Conservation (phyloP, 2,797 vertebrate species). For the Sebastes trivittatus region DNA sequence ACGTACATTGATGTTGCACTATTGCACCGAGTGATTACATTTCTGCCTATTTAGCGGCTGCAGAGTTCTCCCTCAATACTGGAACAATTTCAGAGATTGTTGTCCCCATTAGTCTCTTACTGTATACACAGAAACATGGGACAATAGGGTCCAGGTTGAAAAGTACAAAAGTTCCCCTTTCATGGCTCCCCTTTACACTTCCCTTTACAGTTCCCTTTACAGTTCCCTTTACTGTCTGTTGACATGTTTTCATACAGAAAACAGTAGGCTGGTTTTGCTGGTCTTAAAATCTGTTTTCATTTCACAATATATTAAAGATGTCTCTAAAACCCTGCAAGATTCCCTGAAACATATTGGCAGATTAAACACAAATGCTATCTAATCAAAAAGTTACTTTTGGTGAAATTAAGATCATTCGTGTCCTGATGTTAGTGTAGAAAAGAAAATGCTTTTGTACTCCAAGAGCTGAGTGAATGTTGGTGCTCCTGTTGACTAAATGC, state of each 20-base stretch:
- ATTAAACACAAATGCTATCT: background rate
- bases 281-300: background rate
- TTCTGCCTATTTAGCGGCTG: background rate
- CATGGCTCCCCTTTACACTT: background rate
- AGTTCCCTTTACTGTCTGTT: background rate
- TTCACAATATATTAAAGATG: background rate
- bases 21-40: background rate
- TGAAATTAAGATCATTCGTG: background rate
- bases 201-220: too few relatives aligned
- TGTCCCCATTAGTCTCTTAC: background rate
- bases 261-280: too few relatives aligned
- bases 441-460: background rate
- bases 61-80: background rate
- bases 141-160: background rate
- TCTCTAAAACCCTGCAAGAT: background rate
- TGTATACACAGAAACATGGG: too few relatives aligned
- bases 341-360: background rate
- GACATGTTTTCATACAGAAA: background rate
- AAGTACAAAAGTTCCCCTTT: background rate
- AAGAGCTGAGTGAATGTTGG: slow-evolving; percentile 1
- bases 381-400: background rate
- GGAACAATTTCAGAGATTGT: background rate
- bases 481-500: background rate
- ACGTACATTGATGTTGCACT: background rate
- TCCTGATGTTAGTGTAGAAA: slow-evolving; percentile 2